phyloP scores from a whole-genome alignment of 2,888 invertebrate genomes.

The Drosophila ustulata region DNA sequence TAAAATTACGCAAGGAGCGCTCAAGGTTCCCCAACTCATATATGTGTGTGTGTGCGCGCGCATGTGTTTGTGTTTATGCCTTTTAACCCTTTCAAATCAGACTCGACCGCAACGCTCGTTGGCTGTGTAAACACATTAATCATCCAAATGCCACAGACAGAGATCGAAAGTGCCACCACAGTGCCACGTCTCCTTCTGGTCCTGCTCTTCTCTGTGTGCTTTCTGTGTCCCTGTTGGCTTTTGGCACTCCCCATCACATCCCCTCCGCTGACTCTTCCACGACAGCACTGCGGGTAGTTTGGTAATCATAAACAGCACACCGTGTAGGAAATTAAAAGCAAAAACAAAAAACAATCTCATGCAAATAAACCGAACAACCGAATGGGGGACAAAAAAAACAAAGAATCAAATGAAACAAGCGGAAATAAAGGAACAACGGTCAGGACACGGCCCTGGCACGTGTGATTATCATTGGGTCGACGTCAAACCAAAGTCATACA shows the following conservation, averaged over 20 bases:
- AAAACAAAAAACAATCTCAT: slow-evolving; percentile 66
- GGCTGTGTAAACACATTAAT: slow-evolving; percentile 80
- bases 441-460: slow-evolving; percentile 53
- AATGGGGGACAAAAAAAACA: slow-evolving; percentile 12
- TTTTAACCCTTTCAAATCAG: slow-evolving; percentile 80
- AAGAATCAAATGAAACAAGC: slow-evolving; percentile 38
- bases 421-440: slow-evolving; percentile 63
- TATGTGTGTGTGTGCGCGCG: slow-evolving; percentile 12
- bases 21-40: slow-evolving; percentile 1
- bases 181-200: slow-evolving; percentile 24
- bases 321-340: slow-evolving; percentile 77
- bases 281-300: slow-evolving; percentile 41
- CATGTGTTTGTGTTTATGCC: slow-evolving; percentile 69
- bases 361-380: slow-evolving; percentile 44
- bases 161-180: slow-evolving; percentile 76
- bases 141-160: slow-evolving; percentile 81
- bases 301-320: slow-evolving; percentile 71
- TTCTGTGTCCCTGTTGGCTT: slow-evolving; percentile 17
- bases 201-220: neutral
- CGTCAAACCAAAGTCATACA: slow-evolving; percentile 57
- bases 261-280: neutral
- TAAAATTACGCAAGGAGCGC: slow-evolving; percentile 62
- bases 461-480: slow-evolving; percentile 61
- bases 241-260: neutral
- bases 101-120: slow-evolving; percentile 77